Conservation (phyloP, 2,888 invertebrate species). For the Oligia latruncula region DNA sequence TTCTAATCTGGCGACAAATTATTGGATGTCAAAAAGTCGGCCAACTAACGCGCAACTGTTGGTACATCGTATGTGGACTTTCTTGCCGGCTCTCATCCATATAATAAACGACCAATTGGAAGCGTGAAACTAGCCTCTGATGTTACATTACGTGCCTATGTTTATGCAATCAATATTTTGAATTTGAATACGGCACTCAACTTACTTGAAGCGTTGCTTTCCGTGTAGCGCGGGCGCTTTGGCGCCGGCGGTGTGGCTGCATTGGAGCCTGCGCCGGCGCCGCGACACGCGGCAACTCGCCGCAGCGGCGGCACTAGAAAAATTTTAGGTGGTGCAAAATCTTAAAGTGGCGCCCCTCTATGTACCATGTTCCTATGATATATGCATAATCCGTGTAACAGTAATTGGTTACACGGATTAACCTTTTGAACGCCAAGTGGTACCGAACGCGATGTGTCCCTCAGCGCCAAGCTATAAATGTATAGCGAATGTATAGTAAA, state of each 20-base stretch:
- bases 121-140: background rate
- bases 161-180: background rate
- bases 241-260: constrained; percentile 35
- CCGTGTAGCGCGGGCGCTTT: constrained; percentile 69
- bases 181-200: background rate
- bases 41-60: background rate
- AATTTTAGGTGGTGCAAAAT: too few relatives aligned
- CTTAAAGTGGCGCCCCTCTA: too few relatives aligned
- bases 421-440: too few relatives aligned
- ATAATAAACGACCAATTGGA: background rate
- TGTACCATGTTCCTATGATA: too few relatives aligned
- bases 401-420: too few relatives aligned
- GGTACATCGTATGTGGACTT: background rate
- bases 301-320: background rate
- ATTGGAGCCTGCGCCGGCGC: constrained; percentile 26
- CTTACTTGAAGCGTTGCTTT: constrained; percentile 80
- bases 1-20: too few relatives aligned
- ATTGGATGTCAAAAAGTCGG: background rate
- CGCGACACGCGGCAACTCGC: constrained; percentile 14
- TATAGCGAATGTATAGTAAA: too few relatives aligned
- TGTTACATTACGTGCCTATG: too few relatives aligned
- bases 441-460: too few relatives aligned
- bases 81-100: background rate
- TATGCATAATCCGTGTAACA: too few relatives aligned
- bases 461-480: too few relatives aligned